Conservation (phyloP, 2,888 invertebrate genomes). For the Eulithis testata region DNA sequence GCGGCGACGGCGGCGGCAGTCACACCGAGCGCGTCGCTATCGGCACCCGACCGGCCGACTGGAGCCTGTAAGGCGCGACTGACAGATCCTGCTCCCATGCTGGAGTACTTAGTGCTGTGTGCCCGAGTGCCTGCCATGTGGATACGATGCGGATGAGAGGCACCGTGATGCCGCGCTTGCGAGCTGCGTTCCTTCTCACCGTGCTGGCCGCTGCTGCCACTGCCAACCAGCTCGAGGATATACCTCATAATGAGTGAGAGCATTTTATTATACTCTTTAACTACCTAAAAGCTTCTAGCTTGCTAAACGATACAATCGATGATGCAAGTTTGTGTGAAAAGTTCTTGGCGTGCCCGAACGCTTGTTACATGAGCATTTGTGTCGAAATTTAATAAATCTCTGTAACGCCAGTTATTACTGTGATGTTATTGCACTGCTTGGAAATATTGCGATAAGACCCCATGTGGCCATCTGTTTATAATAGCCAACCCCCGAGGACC, state of each 20-base stretch:
- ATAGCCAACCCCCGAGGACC: conserved; percentile 26
- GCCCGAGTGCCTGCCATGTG: conserved; percentile 67
- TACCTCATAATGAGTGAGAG: conserved; percentile 95
- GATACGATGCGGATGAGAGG: conserved; percentile 69
- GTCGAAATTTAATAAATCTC: conserved; percentile 25
- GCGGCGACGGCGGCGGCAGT: conserved; percentile 52
- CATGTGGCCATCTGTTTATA: conserved; percentile 33
- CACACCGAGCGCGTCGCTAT: conserved; percentile 53
- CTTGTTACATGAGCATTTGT: conserved; percentile 22
- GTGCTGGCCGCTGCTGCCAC: conserved; percentile 69
- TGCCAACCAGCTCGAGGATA: conserved; percentile 94
- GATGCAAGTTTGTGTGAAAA: conserved; percentile 24
- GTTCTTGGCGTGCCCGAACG: conserved; percentile 11
- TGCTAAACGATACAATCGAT: conserved; percentile 1
- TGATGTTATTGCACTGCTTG: conserved; percentile 33
- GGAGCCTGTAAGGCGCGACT: conserved; percentile 51
- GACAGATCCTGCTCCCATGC: conserved; percentile 69
- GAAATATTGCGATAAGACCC: conserved; percentile 32
- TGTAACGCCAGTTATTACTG: conserved; percentile 14
- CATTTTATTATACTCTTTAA: background rate
- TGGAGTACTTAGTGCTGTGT: conserved; percentile 62
- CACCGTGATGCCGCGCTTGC: conserved; percentile 67
- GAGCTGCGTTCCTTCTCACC: conserved; percentile 66
- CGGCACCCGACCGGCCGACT: conserved; percentile 57
- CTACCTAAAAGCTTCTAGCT: background rate